phyloP scores from a whole-genome alignment of 2,797 vertebrate genomes.

The Tinamus major region DNA sequence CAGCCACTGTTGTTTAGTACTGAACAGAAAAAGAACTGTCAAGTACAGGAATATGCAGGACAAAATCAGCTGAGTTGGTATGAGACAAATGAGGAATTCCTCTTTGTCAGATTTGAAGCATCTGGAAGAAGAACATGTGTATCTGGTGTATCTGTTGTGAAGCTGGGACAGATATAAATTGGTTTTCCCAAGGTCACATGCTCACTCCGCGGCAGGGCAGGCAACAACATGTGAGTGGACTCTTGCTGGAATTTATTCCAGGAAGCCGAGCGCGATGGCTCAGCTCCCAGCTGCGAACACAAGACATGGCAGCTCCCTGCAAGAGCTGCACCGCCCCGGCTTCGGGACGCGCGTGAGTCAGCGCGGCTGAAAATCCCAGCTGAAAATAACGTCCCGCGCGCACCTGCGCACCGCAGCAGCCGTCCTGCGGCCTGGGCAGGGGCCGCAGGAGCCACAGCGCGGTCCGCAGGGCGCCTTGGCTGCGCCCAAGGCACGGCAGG shows the following conservation, averaged over 20 bases:
- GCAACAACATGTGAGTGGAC: neutral
- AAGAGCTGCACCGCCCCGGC: rapidly evolving
- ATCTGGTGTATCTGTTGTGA: neutral
- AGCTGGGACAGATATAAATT: neutral
- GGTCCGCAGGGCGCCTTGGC: neutral
- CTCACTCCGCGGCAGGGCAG: neutral
- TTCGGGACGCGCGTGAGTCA: neutral
- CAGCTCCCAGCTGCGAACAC: neutral
- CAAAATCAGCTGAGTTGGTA: neutral
- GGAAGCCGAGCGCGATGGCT: neutral
- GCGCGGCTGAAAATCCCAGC: rapidly evolving
- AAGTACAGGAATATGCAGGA: neutral
- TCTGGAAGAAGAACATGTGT: neutral
- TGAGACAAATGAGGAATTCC: neutral
- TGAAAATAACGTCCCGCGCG: neutral
- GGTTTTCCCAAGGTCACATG: neutral
- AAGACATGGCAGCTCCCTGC: rapidly evolving
- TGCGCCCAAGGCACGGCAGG: neutral
- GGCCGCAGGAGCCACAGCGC: rapidly evolving
- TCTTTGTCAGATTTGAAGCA: neutral
- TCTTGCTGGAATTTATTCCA: neutral
- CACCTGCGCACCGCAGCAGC: rapidly evolving
- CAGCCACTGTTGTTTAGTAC: neutral
- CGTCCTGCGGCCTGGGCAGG: neutral
- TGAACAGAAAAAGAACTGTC: neutral